phyloP scores from a whole-genome alignment of 1,140 invertebrate genomes.

The Notospermus geniculatus region DNA sequence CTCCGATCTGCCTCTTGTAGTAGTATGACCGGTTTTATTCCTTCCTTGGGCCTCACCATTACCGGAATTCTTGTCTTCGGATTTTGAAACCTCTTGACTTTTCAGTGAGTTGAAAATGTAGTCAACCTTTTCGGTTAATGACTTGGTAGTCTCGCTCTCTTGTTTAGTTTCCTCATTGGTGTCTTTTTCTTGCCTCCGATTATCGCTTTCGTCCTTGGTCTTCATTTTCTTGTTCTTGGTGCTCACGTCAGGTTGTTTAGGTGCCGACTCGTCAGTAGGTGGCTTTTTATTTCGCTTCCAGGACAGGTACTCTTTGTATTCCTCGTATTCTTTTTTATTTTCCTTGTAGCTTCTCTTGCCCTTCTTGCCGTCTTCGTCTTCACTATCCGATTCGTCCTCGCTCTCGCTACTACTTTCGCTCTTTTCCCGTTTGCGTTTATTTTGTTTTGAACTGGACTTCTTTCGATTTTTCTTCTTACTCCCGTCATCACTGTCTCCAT shows the following conservation, averaged over 20 bases:
- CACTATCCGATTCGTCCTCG: neutral
- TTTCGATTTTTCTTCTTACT: too few relatives aligned
- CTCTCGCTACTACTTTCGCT: too few relatives aligned
- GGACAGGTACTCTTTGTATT: neutral
- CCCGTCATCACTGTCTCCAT: neutral
- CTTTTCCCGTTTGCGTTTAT: too few relatives aligned
- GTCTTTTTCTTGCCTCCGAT: too few relatives aligned
- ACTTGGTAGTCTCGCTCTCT: too few relatives aligned
- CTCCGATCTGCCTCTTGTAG: neutral
- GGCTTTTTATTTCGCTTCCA: neutral
- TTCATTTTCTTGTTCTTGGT: slow-evolving; percentile 10
- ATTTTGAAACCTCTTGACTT: neutral
- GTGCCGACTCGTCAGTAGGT: neutral
- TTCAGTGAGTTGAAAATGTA: neutral
- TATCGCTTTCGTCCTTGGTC: neutral
- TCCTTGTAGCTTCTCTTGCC: neutral
- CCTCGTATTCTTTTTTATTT: neutral
- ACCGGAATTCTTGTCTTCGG: neutral
- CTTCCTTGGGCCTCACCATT: too few relatives aligned
- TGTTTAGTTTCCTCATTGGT: too few relatives aligned
- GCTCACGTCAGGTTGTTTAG: neutral
- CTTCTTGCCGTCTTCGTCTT: neutral
- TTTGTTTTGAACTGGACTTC: too few relatives aligned
- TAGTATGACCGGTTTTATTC: neutral
- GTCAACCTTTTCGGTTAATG: neutral